Percentiles rank a stretch among this genome's conserved stretches.
Conservation (phyloP, 2,888 invertebrate genomes). For the Danaus chrysippus region DNA sequence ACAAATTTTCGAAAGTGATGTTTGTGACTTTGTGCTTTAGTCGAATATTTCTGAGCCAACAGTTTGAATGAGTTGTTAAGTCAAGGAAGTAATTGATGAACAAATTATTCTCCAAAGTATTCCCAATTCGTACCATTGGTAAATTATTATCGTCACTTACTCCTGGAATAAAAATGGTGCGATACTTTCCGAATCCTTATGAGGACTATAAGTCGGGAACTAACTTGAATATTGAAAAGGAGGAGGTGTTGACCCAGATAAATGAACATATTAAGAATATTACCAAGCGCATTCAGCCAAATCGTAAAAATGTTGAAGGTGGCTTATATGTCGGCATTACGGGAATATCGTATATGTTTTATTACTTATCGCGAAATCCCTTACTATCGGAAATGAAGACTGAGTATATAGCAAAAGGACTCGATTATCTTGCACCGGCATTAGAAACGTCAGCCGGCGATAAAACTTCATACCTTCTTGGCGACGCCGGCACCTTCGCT, state of each 20-base stretch:
- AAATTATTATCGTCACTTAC: conserved; percentile 37
- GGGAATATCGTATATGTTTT: conserved; percentile 88
- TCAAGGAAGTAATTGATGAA: conserved; percentile 34
- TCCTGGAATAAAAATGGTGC: conserved; percentile 55
- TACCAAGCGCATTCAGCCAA: conserved; percentile 53
- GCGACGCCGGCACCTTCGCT: conserved; percentile 87
- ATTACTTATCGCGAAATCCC: conserved; percentile 81
- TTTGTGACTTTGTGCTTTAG: background rate
- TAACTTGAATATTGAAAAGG: conserved; percentile 40
- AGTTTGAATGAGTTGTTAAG: background rate
- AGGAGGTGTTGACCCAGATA: conserved; percentile 47
- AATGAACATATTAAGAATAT: conserved; percentile 55
- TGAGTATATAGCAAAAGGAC: conserved; percentile 77
- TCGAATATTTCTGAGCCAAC: too few relatives aligned
- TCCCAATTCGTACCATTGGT: conserved; percentile 34
- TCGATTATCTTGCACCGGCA: conserved; percentile 81
- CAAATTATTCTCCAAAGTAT: conserved; percentile 30
- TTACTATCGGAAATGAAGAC: conserved; percentile 61
- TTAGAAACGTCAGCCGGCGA: conserved; percentile 79
- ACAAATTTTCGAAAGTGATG: background rate
- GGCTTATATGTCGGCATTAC: conserved; percentile 85
- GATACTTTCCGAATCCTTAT: conserved; percentile 63
- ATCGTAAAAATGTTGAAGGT: conserved; percentile 69
- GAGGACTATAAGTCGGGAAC: conserved; percentile 49
- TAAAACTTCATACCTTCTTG: conserved; percentile 86